Evolutionary conservation across 2,888 invertebrate genomes (phyloP).

Genomic region (Spodoptera exigua): DNA sequence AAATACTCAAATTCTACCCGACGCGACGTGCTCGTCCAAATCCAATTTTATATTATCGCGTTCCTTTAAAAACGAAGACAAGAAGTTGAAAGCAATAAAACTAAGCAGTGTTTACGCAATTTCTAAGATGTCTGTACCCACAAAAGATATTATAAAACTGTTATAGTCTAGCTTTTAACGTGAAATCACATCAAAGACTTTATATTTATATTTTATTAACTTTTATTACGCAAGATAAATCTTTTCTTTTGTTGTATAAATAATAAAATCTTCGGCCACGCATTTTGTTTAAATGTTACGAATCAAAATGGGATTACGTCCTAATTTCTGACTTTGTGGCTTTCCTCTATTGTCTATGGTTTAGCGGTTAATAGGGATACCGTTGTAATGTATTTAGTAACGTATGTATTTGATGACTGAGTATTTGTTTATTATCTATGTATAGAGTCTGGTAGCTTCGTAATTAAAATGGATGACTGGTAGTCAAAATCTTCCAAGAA

Average conservation of each 20-base stretch:
- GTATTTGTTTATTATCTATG: too few species aligned
- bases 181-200: slow-evolving; percentile 52
- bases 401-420: too few species aligned
- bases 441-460: too few species aligned
- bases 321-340: slow-evolving; percentile 8
- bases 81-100: slow-evolving; percentile 33
- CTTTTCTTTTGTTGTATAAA: slow-evolving; percentile 53
- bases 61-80: slow-evolving; percentile 18
- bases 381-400: too few species aligned
- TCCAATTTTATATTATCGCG: background rate
- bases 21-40: background rate
- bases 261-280: slow-evolving; percentile 46
- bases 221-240: slow-evolving; percentile 55
- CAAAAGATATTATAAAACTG: slow-evolving; percentile 50
- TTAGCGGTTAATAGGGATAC: too few species aligned
- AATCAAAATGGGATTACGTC: slow-evolving; percentile 21
- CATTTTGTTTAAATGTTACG: slow-evolving; percentile 34
- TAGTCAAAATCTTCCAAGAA: too few species aligned
- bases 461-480: background rate
- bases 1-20: too few species aligned
- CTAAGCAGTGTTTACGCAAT: slow-evolving; percentile 37
- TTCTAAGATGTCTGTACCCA: slow-evolving; percentile 48
- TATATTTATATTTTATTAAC: slow-evolving; percentile 52
- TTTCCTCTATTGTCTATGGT: background rate
- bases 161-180: slow-evolving; percentile 48